These are phyloP conservation scores for Ips nitidus DNA, from an alignment of 1,140 invertebrate genomes.

Conservation along the genomic window DNA sequence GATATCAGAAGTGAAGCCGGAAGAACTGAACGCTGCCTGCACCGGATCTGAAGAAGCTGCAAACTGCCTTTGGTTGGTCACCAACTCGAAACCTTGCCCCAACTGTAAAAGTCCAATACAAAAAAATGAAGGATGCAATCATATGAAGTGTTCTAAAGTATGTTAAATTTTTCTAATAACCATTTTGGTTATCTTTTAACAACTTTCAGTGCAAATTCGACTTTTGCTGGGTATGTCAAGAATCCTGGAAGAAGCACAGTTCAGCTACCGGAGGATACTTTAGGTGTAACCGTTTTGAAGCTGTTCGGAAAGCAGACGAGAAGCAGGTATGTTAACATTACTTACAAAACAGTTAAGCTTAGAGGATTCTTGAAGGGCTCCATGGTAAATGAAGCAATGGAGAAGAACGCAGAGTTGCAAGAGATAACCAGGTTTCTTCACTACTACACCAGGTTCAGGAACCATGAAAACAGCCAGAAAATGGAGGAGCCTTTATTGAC, in stretches of 20 bases:
- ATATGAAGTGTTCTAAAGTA: constrained; percentile 77
- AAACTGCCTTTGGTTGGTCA: constrained; percentile 72
- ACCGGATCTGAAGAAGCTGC: constrained; percentile 67
- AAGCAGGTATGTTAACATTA: constrained; percentile 50
- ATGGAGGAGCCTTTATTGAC: constrained; percentile 65
- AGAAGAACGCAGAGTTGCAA: constrained; percentile 62
- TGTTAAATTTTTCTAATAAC: background rate
- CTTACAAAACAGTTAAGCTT: background rate
- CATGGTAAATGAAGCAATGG: constrained; percentile 62
- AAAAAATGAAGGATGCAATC: constrained; percentile 79
- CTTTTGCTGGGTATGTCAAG: constrained; percentile 77
- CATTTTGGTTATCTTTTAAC: background rate
- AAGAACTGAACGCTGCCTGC: constrained; percentile 62
- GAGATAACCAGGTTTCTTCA: constrained; percentile 69
- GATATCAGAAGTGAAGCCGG: constrained; percentile 66
- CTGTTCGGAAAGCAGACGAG: constrained; percentile 67
- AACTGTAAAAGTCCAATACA: constrained; percentile 75
- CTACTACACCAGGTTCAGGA: constrained; percentile 68
- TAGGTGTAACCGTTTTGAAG: constrained; percentile 71
- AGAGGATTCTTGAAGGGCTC: constrained; percentile 45
- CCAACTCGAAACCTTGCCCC: constrained; percentile 74
- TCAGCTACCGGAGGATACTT: constrained; percentile 74
- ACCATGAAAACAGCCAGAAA: constrained; percentile 66
- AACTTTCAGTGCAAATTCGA: constrained; percentile 68
- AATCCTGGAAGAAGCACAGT: constrained; percentile 74